Evolutionary conservation across 1,140 invertebrate species (phyloP).

Genomic region (Colletes latitarsis): DNA sequence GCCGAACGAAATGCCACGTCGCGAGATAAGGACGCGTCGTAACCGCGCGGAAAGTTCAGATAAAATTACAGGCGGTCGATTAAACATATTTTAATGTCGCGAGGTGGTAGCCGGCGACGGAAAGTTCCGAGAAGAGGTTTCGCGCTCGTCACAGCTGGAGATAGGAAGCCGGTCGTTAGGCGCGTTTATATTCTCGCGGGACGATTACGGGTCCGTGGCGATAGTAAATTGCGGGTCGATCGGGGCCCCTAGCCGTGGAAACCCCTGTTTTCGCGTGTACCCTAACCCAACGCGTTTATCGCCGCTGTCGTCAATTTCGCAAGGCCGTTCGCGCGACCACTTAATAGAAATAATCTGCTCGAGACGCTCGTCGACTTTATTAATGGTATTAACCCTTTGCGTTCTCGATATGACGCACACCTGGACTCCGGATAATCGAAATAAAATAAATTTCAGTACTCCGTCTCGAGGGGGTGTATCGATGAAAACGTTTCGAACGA

Average conservation of each 20-base stretch:
- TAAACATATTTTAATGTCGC: constrained; percentile 42
- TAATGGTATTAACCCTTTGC: not conserved
- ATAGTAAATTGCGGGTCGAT: constrained; percentile 56
- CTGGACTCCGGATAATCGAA: no score
- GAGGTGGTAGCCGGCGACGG: constrained; percentile 10
- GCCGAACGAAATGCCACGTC: constrained; percentile 38
- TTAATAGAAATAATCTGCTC: constrained; percentile 13
- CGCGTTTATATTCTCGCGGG: constrained; percentile 52
- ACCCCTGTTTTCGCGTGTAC: not conserved
- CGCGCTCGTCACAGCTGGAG: constrained; percentile 49
- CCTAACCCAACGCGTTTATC: not conserved
- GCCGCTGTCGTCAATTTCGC: constrained; percentile 32
- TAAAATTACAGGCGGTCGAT: constrained; percentile 48
- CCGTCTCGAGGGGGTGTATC: no score
- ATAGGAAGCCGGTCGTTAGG: constrained; percentile 55
- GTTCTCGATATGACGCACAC: no score
- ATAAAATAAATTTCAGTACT: no score
- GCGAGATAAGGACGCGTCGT: constrained; percentile 22
- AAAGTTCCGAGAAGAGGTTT: constrained; percentile 40
- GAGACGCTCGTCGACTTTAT: not conserved
- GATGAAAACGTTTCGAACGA: no score
- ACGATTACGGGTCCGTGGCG: constrained; percentile 45
- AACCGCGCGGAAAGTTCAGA: constrained; percentile 35
- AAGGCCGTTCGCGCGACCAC: not conserved
- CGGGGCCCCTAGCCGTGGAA: constrained; percentile 2